Conservation (phyloP, 1,140 invertebrate genomes). For the Drosophila pachea region DNA sequence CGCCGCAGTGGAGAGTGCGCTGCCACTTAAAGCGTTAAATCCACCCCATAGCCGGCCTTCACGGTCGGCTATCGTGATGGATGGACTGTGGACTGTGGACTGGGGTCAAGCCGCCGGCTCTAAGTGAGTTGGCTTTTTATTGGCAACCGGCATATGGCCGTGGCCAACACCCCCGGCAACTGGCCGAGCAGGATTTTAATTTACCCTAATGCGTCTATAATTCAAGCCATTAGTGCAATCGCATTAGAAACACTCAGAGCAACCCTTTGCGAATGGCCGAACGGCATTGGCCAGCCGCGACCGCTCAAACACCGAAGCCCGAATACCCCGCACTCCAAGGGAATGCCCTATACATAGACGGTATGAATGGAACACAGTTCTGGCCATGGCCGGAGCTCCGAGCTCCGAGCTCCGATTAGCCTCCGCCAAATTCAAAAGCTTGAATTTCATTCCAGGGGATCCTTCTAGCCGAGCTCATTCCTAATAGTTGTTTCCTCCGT, state of each 20-base stretch:
- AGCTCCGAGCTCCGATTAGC: no score
- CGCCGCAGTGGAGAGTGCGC: constrained; percentile 5
- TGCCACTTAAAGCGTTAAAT: constrained; percentile 26
- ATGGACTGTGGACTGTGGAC: background rate
- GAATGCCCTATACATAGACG: no score
- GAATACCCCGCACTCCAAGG: background rate
- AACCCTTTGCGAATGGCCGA: constrained; percentile 50
- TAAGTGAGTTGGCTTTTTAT: constrained; percentile 55
- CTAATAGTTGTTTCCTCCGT: no score
- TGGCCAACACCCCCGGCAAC: constrained; percentile 12
- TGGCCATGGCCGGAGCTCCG: no score
- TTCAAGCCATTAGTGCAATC: constrained; percentile 77
- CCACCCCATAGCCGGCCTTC: constrained; percentile 20
- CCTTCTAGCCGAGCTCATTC: no score
- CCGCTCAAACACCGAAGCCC: background rate
- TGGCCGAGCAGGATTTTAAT: constrained; percentile 70
- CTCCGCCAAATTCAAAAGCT: no score
- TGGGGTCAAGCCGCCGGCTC: constrained; percentile 44
- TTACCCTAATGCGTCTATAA: constrained; percentile 78
- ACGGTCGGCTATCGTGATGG: background rate
- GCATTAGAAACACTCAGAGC: constrained; percentile 70
- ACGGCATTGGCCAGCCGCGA: constrained; percentile 33
- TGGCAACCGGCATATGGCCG: constrained; percentile 27
- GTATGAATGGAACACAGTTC: no score
- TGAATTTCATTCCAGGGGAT: no score